Conservation (phyloP, 2,888 invertebrate species). For the Oasisia sp. region DNA sequence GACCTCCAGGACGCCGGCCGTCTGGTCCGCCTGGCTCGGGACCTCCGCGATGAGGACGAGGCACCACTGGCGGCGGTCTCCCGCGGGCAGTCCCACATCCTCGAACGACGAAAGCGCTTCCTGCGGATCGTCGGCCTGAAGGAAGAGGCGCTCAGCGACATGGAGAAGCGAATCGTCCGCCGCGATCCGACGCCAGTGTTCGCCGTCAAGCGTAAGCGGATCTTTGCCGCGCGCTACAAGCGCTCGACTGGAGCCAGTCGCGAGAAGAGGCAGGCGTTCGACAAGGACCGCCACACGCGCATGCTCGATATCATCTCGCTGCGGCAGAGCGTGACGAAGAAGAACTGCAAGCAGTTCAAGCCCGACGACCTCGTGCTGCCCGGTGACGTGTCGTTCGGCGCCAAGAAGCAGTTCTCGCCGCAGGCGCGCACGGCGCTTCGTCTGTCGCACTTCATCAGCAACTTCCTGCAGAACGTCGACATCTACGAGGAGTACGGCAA, state of each 20-base stretch:
- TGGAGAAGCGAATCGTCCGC: conserved; percentile 13
- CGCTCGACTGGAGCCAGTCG: conserved; percentile 21
- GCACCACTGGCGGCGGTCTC: conserved; percentile 18
- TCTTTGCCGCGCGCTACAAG: conserved; percentile 28
- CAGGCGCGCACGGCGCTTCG: conserved; percentile 97
- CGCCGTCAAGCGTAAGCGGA: conserved; percentile 18
- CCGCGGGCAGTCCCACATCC: conserved; percentile 34
- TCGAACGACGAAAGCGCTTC: conserved; percentile 39
- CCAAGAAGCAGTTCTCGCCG: conserved; percentile 87
- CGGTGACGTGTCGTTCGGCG: conserved; percentile 88
- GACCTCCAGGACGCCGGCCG: not conserved
- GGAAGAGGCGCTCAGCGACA: conserved; percentile 25
- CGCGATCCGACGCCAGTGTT: not conserved
- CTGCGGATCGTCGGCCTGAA: conserved; percentile 38
- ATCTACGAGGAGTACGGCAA: conserved; percentile 65
- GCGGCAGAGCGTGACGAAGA: conserved; percentile 45
- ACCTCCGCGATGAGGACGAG: not conserved
- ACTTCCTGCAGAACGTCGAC: conserved; percentile 77
- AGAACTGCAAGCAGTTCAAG: conserved; percentile 49
- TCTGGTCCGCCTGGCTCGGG: not conserved
- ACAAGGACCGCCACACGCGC: conserved; percentile 47
- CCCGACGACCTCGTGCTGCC: conserved; percentile 70
- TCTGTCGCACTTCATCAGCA: conserved; percentile 93
- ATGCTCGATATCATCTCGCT: conserved; percentile 42
- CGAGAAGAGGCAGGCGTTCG: conserved; percentile 48